Evolutionary conservation across 2,113 vertebrate species (phyloP), one percentile per base, ranked within the genome.

Genomic region (Rana temporaria): DNA sequence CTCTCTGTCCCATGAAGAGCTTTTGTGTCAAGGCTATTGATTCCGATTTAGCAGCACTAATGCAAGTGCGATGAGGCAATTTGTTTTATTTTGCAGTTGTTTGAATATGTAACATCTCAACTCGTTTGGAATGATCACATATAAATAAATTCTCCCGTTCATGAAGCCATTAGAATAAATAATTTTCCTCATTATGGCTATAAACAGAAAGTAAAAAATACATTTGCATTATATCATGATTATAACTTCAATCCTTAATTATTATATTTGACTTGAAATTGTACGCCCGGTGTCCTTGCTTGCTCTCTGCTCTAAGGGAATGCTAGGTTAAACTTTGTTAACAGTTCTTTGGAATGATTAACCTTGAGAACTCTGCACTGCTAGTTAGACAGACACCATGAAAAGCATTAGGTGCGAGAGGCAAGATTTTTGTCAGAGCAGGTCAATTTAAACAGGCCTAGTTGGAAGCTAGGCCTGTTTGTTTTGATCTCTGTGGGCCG

Each of bases 111-210:
- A 75, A 56, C 81, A 68, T 75, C 53, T 76, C 30, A 60, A 67
- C 81, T 68, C 34, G 26, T 30, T 82, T 42, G 22, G n/a, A 42
- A 76, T 82, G 67, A 82, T 82, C 52, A 68, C 64, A 76, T 60
- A 52, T 20, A 82, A 82, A 75, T 67, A 59, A 59, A 60, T 66
- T 76, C 53, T 82, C 32, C 42, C 63, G 48, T 42, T 82, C 65
- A 80, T 62, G 66, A 8, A 18, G 55, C 66, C 72, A 82, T 82
- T 82, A 82, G 64, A 82, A 82, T 82, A 75, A 82, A 76, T 82
- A 59, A 76, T 42, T 48, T 66, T 59, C 32, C 53, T 57, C 56
- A 67, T 82, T 60, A 68, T 19, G 26, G n/a, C 42, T 22, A 66
- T 73, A 82, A 82, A 34, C 53, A 68, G 53, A 53, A 52, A 67